Conservation (phyloP, 2,113 vertebrate genomes). For the Pseudonaja textilis region DNA sequence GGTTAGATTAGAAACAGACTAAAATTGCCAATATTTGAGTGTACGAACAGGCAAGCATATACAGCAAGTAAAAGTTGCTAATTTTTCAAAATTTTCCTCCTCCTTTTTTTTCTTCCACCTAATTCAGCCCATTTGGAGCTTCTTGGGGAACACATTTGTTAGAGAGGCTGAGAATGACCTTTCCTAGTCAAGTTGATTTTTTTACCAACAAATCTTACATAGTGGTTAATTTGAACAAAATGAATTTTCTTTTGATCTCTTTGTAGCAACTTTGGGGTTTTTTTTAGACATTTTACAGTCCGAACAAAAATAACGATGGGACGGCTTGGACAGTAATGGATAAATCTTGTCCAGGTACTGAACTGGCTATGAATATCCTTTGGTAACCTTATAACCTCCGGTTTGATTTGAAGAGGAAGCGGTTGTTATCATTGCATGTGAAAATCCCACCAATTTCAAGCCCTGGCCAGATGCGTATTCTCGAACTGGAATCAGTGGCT, state of each 20-base stretch:
- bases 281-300: slow-evolving; percentile 60
- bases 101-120: slow-evolving; percentile 13
- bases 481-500: slow-evolving; percentile 83
- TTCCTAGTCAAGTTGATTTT: slow-evolving; percentile 49
- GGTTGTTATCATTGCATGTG: slow-evolving; percentile 63
- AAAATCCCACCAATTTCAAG: slow-evolving; percentile 87
- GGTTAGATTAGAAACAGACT: slow-evolving; percentile 41
- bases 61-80: slow-evolving; percentile 37
- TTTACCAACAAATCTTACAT: not conserved
- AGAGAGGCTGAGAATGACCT: slow-evolving; percentile 59
- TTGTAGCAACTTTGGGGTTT: slow-evolving; percentile 53
- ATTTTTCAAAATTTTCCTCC: slow-evolving; percentile 2
- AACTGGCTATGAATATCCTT: slow-evolving; percentile 27
- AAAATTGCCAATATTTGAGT: slow-evolving; percentile 50
- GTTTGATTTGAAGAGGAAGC: slow-evolving; percentile 35
- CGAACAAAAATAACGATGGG: slow-evolving; percentile 36
- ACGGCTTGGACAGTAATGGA: slow-evolving; percentile 41
- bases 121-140: slow-evolving; percentile 35
- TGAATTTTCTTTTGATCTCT: slow-evolving; percentile 12
- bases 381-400: slow-evolving; percentile 59
- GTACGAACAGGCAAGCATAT: slow-evolving; percentile 54
- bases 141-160: slow-evolving; percentile 50
- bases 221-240: slow-evolving; percentile 17
- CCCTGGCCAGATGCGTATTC: slow-evolving; percentile 78
- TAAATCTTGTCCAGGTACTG: slow-evolving; percentile 21